Evolutionary conservation across 2,888 invertebrate genomes (phyloP), one percentile per base, ranked within the genome.

Genomic region (Acanthosepion lycidas): DNA sequence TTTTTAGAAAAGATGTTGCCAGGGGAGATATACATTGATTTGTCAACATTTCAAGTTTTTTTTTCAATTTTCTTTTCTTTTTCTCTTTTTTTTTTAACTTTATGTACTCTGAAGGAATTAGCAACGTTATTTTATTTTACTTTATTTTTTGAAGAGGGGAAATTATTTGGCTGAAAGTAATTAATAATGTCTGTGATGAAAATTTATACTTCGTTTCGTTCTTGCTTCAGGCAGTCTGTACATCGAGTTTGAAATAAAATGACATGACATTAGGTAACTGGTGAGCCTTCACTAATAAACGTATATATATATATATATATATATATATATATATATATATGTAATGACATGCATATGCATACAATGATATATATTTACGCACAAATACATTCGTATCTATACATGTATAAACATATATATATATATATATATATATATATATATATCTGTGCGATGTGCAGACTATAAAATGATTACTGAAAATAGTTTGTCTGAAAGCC

Each of bases 121-220:
- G 78, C 78, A 78, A 78, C 78, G n/a, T 78, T 42, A 42, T 42
- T 42, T 42, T 42, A 42, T 42, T 42, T 42, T 42, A 42, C 3
- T 42, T 42, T 42, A 42, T 42, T 78, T 78, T 78, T 33, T n/a
- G n/a, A n/a, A n/a, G n/a, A 78, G 33, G n/a, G 18, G 18, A 78
- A n/a, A n/a, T 33, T n/a, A n/a, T 78, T 78, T 78, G 78, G 78
- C 78, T 78, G n/a, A 78, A 78, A 5, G 78, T 78, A n/a, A 78
- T 78, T 78, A n/a, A 33, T 78, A 78, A 78, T 78, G 78, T 78
- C 78, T 78, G 78, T 78, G 78, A 78, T 78, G 78, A 78, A 78
- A n/a, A 18, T n/a, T 78, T 18, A 78, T 15, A 78, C 33, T 78
- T 78, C n/a, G 12, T 78, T n/a, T n/a, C 15, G 33, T 78, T 78